Evolutionary conservation across 2,888 invertebrate genomes (phyloP), one percentile per base, ranked within the genome.

Genomic region (Vesta saturnalis): DNA sequence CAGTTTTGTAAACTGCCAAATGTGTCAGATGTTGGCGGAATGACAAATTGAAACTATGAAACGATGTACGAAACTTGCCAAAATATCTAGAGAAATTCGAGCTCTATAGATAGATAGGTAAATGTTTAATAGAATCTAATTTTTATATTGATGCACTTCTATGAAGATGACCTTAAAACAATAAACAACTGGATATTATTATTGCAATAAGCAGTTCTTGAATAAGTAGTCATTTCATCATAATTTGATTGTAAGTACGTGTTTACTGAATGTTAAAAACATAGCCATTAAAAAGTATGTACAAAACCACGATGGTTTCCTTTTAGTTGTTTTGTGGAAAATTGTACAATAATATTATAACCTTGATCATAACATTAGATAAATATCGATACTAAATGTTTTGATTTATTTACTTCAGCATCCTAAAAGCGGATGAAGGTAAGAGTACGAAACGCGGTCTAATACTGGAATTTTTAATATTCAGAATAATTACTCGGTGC

Each of bases 21-120:
- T 76, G 74, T 79, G 78, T 77, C 77, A 78, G 73, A 71, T 70
- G 72, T 73, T 77, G 77, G 75, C 76, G 76, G 76, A 77, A 75
- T 76, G 74, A 75, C 76, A 75, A 70, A 67, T 64, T 39, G 58
- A 57, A 58, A 60, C 67, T 64, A 58, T 63, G 72, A 72, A 69
- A 67, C 60, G 57, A 30, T 57, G 46, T 59, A 55, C 39, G 60
- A 1, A n/a, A 47, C 43, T 62, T 68, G 71, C 73, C 73, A 73
- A 71, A 67, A 66, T 71, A 43, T 21, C 66, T 59, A 63, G 39
- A 46, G 59, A 68, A 64, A 67, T 71, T 65, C 68, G 68, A 62
- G 57, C 67, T 70, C 71, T 71, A 73, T 71, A 69, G 69, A 71
- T 70, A 71, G 73, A 65, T 63, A 66, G 67, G 62, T 61, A 58